Conservation (phyloP, 2,888 invertebrate genomes). For the Caenorhabditis doughertyi region DNA sequence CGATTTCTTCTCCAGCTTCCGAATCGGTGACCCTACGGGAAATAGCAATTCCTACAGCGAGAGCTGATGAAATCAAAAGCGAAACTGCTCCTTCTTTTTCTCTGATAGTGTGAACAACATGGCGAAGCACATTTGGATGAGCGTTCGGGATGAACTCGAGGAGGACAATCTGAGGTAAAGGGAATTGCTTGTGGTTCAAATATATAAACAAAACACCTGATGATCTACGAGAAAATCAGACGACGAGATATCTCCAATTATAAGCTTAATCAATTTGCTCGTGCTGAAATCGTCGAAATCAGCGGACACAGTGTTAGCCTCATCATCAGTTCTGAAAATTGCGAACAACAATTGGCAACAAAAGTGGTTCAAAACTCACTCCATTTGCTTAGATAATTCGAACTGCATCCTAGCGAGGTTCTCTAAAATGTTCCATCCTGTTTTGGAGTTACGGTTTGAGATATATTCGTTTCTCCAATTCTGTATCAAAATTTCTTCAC, state of each 20-base stretch:
- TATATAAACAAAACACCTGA: slow-evolving; percentile 43
- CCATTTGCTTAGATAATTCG: slow-evolving; percentile 18
- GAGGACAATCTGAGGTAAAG: slow-evolving; percentile 20
- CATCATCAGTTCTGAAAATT: slow-evolving; percentile 19
- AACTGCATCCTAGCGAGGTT: slow-evolving; percentile 36
- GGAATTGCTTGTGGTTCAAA: too few relatives aligned
- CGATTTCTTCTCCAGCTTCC: slow-evolving; percentile 37
- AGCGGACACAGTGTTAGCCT: not conserved
- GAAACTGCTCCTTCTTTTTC: slow-evolving; percentile 13
- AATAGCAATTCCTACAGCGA: slow-evolving; percentile 65
- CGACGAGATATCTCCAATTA: slow-evolving; percentile 49
- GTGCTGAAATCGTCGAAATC: slow-evolving; percentile 56
- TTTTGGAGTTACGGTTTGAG: slow-evolving; percentile 34
- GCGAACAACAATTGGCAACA: too few relatives aligned
- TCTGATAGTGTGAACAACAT: slow-evolving; percentile 26
- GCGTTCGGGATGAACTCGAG: slow-evolving; percentile 54
- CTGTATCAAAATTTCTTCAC: not conserved
- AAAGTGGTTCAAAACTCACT: slow-evolving; percentile 14
- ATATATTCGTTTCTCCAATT: slow-evolving; percentile 48
- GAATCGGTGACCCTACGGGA: slow-evolving; percentile 58
- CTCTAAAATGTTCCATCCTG: slow-evolving; percentile 52
- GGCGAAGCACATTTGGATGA: slow-evolving; percentile 45
- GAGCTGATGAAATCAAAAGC: slow-evolving; percentile 30
- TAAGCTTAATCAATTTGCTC: slow-evolving; percentile 46
- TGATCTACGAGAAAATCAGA: slow-evolving; percentile 43